Evolutionary conservation across 2,113 vertebrate species (phyloP), one percentile per base, ranked within the genome.

Genomic region (Lophochroa leadbeateri): DNA sequence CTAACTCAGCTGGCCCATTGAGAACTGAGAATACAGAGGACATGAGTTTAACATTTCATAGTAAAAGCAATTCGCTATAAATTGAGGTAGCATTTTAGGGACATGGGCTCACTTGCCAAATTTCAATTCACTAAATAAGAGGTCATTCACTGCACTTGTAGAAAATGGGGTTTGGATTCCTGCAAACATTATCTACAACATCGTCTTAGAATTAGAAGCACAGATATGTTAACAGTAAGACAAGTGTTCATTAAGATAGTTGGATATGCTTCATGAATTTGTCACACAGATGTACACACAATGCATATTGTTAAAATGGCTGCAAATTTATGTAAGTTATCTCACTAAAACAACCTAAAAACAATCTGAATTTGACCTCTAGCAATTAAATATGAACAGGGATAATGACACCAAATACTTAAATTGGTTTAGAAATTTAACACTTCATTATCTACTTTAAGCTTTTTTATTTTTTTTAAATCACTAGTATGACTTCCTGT

Each of bases 251-350:
- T 91, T 60, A 86, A 55, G 33, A 19, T 2, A 55, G 28, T 19
- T 68, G 25, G 39, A 72, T 88, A 29, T 55, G 4, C 29, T 77
- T 89, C 63, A n/a, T 65, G 39, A 43, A 23, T 23, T 37, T 11
- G 27, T 43, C 41, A 72, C 53, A 60, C 7, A 71, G 17, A 61
- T 9, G 19, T n/a, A 50, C 13, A n/a, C 21, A 29, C 24, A 63
- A 20, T 57, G 3, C 3, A 31, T 47, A 23, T 29, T 23, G 2
- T 33, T 67, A 35, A 70, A 92, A 67, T 33, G 19, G 2, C 43
- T 43, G 6, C 7, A 72, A 72, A 55, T 44, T 64, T 61, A 77
- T 0, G 0, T 16, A 35, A 29, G 4, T 47, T 52, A n/a, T 6
- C 55, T 58, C 55, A 10, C 33, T 23, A n/a, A n/a, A 58, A 58